phyloP scores from a whole-genome alignment of 2,113 vertebrate species.

The Ictalurus punctatus region DNA sequence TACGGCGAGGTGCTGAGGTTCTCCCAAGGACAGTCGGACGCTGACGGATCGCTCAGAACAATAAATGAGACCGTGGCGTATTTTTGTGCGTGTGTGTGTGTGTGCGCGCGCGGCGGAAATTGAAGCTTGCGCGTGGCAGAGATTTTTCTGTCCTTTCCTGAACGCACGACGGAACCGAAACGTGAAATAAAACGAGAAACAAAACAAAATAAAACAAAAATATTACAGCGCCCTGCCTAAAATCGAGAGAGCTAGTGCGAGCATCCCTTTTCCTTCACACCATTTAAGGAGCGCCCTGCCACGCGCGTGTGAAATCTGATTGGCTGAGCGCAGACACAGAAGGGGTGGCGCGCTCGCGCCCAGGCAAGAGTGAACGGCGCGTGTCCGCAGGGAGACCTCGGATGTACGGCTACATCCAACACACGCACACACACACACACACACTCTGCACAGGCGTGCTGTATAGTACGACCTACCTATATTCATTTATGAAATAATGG shows the following conservation, averaged over 20 bases:
- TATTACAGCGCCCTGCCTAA: slow-evolving; percentile 18
- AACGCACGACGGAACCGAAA: slow-evolving; percentile 54
- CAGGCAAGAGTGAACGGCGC: slow-evolving; percentile 53
- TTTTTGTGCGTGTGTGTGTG: neutral
- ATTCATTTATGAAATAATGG: neutral
- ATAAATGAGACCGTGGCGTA: slow-evolving; percentile 48
- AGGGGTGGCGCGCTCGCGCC: slow-evolving; percentile 60
- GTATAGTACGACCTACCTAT: neutral
- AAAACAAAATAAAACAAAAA: slow-evolving; percentile 47
- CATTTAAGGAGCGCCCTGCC: slow-evolving; percentile 84
- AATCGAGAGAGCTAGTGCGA: slow-evolving; percentile 59
- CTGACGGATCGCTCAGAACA: slow-evolving; percentile 49
- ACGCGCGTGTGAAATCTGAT: slow-evolving; percentile 79
- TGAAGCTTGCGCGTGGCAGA: slow-evolving; percentile 24
- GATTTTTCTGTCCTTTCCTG: slow-evolving; percentile 1
- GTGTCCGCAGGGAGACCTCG: slow-evolving; percentile 28
- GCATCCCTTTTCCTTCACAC: slow-evolving; percentile 75
- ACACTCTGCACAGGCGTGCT: neutral
- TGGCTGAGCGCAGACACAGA: slow-evolving; percentile 72
- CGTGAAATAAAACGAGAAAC: slow-evolving; percentile 64
- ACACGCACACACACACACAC: neutral
- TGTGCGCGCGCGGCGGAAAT: slow-evolving; percentile 12
- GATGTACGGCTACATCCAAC: neutral
- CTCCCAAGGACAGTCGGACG: slow-evolving; percentile 49
- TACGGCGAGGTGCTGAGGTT: slow-evolving; percentile 30